Conservation (phyloP, 37 sponge, comb jelly and placozoan genomes). For the Haliclona indistincta region DNA sequence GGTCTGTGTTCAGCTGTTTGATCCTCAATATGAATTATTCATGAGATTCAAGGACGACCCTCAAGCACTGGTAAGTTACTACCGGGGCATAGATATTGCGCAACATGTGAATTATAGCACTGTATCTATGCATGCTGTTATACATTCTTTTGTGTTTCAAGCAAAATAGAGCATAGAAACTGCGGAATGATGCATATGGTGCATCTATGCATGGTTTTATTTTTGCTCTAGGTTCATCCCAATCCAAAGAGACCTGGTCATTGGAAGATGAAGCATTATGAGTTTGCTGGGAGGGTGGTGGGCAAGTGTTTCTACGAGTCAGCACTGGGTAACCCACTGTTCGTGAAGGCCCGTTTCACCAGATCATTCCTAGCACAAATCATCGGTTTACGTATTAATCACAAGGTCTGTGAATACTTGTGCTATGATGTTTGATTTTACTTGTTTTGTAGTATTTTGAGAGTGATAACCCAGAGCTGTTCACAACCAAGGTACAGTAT, state of each 20-base stretch:
- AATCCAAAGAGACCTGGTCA: conserved; percentile 36
- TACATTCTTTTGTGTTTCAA: conserved; percentile 8
- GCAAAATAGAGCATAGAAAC: no score
- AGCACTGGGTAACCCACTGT: conserved; percentile 64
- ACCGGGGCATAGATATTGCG: background rate
- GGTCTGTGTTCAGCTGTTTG: conserved; percentile 63
- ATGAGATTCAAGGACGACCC: conserved; percentile 52
- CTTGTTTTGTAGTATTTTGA: conserved; percentile 81
- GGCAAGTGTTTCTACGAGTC: conserved; percentile 93
- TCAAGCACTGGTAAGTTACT: conserved; percentile 61
- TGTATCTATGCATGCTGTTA: background rate
- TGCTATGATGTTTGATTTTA: background rate
- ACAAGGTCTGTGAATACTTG: conserved; percentile 45
- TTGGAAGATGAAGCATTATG: conserved; percentile 56
- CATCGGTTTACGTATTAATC: conserved; percentile 82
- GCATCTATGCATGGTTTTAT: background rate
- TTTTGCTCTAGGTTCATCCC: conserved; percentile 61
- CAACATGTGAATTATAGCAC: background rate
- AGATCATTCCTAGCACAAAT: conserved; percentile 93
- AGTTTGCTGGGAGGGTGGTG: conserved; percentile 85
- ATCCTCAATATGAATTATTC: conserved; percentile 59
- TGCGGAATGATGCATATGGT: background rate
- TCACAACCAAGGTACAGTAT: conserved; percentile 79
- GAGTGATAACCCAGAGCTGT: conserved; percentile 90
- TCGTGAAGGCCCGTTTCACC: conserved; percentile 85